These are phyloP conservation scores for Galendromus occidentalis DNA, from an alignment of 1,140 invertebrate genomes.

Conservation along the genomic window DNA sequence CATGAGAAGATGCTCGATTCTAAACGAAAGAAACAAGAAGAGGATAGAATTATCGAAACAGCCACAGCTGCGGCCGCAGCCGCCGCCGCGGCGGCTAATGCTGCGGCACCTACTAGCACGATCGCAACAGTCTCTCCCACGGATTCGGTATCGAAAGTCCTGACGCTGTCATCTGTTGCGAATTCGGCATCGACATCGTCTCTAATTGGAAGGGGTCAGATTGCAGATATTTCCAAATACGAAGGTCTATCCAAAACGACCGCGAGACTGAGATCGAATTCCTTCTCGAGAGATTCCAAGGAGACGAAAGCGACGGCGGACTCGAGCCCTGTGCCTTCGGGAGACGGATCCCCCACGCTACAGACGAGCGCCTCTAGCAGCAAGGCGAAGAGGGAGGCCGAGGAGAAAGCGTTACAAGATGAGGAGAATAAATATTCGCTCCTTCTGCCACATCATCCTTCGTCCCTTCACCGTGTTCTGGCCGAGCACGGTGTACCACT, in stretches of 20 bases:
- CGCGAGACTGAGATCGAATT: too few species aligned
- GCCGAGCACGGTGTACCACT: background rate
- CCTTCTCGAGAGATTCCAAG: too few species aligned
- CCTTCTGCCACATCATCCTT: background rate
- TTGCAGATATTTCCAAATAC: too few species aligned
- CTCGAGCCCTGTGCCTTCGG: too few species aligned
- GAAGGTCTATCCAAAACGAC: too few species aligned
- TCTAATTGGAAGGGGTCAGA: too few species aligned
- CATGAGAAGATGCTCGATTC: background rate
- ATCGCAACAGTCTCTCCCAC: background rate
- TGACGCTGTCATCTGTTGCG: background rate
- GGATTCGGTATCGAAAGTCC: background rate
- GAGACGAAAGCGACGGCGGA: too few species aligned
- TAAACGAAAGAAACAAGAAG: conserved; percentile 1
- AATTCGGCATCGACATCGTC: too few species aligned
- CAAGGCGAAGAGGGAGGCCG: background rate
- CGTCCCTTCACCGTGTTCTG: background rate
- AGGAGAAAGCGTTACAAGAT: background rate
- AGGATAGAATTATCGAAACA: background rate
- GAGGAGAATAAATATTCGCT: background rate
- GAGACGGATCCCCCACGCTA: too few species aligned
- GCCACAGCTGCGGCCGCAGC: conserved; percentile 12
- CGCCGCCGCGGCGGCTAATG: background rate
- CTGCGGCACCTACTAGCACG: background rate
- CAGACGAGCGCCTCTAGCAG: too few species aligned